Conservation (phyloP, 1,140 invertebrate genomes). For the Harpegnathos saltator region DNA sequence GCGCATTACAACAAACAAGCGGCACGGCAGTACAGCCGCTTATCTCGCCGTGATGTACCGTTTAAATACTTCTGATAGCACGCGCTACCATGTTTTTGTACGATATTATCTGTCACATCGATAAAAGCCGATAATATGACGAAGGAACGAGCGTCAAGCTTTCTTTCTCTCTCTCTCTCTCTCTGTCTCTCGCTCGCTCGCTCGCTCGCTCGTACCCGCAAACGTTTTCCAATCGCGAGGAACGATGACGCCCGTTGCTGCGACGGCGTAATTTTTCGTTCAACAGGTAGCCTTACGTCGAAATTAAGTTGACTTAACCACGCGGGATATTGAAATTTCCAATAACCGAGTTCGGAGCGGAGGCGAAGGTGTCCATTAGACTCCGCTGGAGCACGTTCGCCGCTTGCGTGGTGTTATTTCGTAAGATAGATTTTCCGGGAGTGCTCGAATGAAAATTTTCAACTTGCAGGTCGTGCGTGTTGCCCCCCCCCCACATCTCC, state of each 20-base stretch:
- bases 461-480: no score
- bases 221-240: background rate
- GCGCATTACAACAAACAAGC: background rate
- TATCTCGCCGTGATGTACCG: background rate
- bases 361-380: background rate
- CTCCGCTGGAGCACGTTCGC: background rate
- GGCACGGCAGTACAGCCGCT: background rate
- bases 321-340: no score
- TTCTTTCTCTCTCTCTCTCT: no score
- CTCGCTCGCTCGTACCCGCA: no score
- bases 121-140: conserved; percentile 15
- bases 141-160: background rate
- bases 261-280: background rate
- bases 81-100: conserved; percentile 14
- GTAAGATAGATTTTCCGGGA: no score
- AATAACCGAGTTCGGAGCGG: background rate
- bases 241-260: background rate
- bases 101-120: conserved; percentile 24
- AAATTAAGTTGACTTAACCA: background rate
- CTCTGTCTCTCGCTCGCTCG: no score
- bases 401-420: no score
- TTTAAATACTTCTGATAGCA: conserved; percentile 12
- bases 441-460: no score
- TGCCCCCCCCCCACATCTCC: no score
- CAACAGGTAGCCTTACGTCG: background rate